Conservation (phyloP, 2,113 vertebrate genomes). For the Mirza zaza region DNA sequence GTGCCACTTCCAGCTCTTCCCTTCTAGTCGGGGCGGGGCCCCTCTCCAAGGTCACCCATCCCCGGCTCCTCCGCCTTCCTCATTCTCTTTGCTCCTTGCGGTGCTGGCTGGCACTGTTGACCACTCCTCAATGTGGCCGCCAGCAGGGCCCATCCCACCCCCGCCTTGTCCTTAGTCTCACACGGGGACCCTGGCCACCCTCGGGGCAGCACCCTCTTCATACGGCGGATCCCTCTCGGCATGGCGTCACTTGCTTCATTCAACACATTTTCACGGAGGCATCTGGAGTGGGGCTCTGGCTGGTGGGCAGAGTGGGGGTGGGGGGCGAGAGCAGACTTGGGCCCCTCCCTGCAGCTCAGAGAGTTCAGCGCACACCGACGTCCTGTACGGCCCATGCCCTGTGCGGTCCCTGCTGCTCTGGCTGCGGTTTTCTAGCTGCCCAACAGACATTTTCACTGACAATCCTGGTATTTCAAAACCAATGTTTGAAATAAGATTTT, state of each 20-base stretch:
- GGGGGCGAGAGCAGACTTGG: not conserved
- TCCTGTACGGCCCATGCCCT: accelerated
- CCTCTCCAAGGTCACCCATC: not conserved
- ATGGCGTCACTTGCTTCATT: not conserved
- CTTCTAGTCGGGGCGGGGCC: accelerated
- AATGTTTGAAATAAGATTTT: not conserved
- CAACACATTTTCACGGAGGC: accelerated
- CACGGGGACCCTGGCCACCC: accelerated
- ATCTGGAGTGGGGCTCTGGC: not conserved
- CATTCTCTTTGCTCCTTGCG: not conserved
- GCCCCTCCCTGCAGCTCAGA: not conserved
- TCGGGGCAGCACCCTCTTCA: accelerated
- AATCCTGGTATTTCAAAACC: not conserved
- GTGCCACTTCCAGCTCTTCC: not conserved
- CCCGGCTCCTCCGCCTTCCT: not conserved
- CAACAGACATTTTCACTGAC: not conserved
- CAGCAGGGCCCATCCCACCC: not conserved
- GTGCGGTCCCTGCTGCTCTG: not conserved
- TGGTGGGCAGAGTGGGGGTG: accelerated
- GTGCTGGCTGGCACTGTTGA: not conserved
- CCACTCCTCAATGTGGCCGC: not conserved
- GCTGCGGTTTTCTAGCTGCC: not conserved
- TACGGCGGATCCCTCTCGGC: not conserved
- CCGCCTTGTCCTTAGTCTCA: not conserved
- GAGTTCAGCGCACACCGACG: not conserved